Evolutionary conservation across 2,113 vertebrate species (phyloP), one percentile per base, ranked within the genome.

Genomic region (Mesembrinibis cayennensis): DNA sequence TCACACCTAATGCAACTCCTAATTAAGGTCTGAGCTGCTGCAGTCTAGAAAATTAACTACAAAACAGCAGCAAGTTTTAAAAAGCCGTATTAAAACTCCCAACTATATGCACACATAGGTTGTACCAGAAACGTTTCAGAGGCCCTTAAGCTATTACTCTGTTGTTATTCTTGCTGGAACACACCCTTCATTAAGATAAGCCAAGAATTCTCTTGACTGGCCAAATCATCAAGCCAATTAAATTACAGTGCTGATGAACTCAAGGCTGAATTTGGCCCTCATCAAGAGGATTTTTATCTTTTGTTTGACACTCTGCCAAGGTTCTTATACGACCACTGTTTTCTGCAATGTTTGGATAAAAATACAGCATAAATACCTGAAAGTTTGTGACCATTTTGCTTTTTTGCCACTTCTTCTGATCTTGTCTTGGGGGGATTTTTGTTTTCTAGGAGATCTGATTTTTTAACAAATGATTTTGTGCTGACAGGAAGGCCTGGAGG

Each of bases 391-490:
- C 18, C 30, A 78, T 87, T 87, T 73, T 92, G 91, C 26, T 96
- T 97, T 89, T 89, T 94, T 63, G 40, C 12, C 74, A 65, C 38
- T 71, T 95, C 96, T 88, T 98, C 98, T 45, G 84, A 78, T 89
- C 53, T 97, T 72, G 53, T 63, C 29, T 87, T 97, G 19, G 29
- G 23, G 40, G 49, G 45, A 66, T 82, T 96, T 84, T 93, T 97
- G 44, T 99, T 98, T 61, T 95, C 97, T 12, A 61, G 79, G 22
- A 96, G 42, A 22, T 98, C 97, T 32, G 97, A 0, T 61, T 96
- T 98, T 93, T 96, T 97, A 10, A 97, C 85, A 56, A 98, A 53
- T 38, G 96, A 94, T 79, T 98, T 99, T 86, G 69, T 91, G 65
- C 29, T 62, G 32, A 83, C 73, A 77, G 87, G 36, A 26, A 83